Base-by-base conservation (phyloP, 2,888 invertebrate species). In the Nasonovia ribisnigri region DNA sequence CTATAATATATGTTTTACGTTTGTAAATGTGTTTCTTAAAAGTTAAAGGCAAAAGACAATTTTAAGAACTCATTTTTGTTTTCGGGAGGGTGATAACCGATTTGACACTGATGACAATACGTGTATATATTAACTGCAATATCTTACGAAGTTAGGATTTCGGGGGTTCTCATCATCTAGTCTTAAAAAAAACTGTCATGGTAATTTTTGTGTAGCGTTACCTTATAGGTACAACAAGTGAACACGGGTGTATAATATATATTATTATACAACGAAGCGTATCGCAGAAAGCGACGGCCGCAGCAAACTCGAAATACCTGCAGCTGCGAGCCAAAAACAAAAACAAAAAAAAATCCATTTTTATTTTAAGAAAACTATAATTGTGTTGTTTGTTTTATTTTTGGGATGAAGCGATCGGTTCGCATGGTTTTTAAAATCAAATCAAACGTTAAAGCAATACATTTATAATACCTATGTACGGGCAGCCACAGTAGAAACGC, bases 341-440 rank as follows among this genome's bases (percentile, higher is more conserved):
- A 77, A 77, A n/a, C n/a, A n/a, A 29, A 67, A 67, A 77, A 36
- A 77, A 77, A 77, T 36, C 3, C 20, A 11, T 42, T 77, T 77
- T 77, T 77, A 77, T 77, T 77, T 77, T 77, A 77, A 77, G 77
- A 36, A 77, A 42, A 77, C 77, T 77, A 77, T 77, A 20, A 77
- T 36, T 77, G 77, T 77, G 77, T 77, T 77, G 77, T 77, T 77
- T 86, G 29, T 46, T 86, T 86, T 86, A 86, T 46, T 86, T 86
- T 26, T 29, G 46, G 13, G 43, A 42, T 43, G 43, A 5, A 46
- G 46, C 46, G 42, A 42, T 24, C 26, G 43, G 77, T 77, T 77
- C 36, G 36, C 77, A 36, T 2, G 77, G 77, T 36, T 8, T 77
- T 36, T 20, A 77, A 77, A 77, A 36, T 8, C 20, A 77, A 77